Evolutionary conservation across 2,113 vertebrate species (phyloP), one percentile per base, ranked within the genome.

Genomic region (Dicerorhinus sumatrensis): DNA sequence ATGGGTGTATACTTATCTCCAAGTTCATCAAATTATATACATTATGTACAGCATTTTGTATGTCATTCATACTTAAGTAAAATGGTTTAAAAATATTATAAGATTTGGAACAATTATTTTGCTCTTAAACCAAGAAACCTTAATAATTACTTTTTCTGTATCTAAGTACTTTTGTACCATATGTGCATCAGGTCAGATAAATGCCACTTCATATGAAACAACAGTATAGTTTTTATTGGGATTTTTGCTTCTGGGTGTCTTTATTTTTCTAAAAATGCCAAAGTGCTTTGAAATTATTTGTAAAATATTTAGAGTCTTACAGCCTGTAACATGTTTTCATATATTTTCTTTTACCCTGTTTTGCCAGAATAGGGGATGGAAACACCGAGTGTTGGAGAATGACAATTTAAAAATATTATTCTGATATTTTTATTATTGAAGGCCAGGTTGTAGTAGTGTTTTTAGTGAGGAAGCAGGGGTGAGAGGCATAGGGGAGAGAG

Each of bases 261-360:
- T 81, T 83, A 48, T 42, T 94, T 89, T 86, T 75, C 29, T 62
- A 63, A 81, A 89, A 70, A 27, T 62, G 60, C 14, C 8, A 12
- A 81, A 93, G 13, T 51, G 2, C 13, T 81, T 96, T 84, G 51
- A 76, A 51, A 87, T 92, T 97, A 63, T 86, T 87, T 85, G 23
- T 85, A 73, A 93, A 73, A 48, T 88, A 65, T 2, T 17, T 69
- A 7, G 42, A 48, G 25, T 67, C 70, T 89, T 83, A 36, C 33
- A 42, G 51, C 33, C 5, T 51, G 18, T 23, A 36, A 21, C 33
- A 70, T 82, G 5, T 75, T 89, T 91, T 96, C 27, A 58, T 18
- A 51, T 31, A 51, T 27, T 91, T 97, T 39, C 2, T 84, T 84
- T 79, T n/a, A 73, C 6, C 17, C 11, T 25, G 3, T 62, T 83